phyloP scores from a whole-genome alignment of 1,140 invertebrate genomes.

The Trachymyrmex cornetzi region DNA sequence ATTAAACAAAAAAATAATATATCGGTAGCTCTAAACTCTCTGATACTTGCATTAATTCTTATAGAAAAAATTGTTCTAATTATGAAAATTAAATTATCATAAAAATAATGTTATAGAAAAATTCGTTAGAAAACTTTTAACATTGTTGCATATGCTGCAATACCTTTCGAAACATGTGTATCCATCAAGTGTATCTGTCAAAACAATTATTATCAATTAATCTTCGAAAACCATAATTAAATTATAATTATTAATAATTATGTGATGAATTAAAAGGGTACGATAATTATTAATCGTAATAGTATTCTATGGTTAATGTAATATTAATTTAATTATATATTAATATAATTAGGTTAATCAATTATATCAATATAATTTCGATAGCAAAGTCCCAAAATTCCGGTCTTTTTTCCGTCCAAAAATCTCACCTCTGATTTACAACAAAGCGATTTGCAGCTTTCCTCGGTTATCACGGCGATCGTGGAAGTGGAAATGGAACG shows the following conservation, averaged over 20 bases:
- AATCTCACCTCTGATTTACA: conserved; percentile 7
- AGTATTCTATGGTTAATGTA: neutral
- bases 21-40: neutral
- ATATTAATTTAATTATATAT: conserved; percentile 13
- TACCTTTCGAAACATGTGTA: neutral
- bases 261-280: too few relatives aligned
- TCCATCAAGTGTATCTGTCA: neutral
- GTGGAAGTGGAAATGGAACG: conserved; percentile 63
- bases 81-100: neutral
- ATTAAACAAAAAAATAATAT: neutral
- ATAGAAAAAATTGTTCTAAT: neutral
- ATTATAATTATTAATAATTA: neutral
- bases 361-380: neutral
- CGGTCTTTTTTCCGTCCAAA: neutral
- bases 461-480: conserved; percentile 50
- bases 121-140: neutral
- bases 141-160: neutral
- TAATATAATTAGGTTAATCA: neutral
- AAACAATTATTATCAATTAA: neutral
- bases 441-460: conserved; percentile 64
- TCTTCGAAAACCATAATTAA: neutral
- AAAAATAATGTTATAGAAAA: neutral
- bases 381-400: neutral
- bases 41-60: neutral
- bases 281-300: too few relatives aligned